phyloP scores from a whole-genome alignment of 2,797 vertebrate genomes.

The Prunella strophiata region DNA sequence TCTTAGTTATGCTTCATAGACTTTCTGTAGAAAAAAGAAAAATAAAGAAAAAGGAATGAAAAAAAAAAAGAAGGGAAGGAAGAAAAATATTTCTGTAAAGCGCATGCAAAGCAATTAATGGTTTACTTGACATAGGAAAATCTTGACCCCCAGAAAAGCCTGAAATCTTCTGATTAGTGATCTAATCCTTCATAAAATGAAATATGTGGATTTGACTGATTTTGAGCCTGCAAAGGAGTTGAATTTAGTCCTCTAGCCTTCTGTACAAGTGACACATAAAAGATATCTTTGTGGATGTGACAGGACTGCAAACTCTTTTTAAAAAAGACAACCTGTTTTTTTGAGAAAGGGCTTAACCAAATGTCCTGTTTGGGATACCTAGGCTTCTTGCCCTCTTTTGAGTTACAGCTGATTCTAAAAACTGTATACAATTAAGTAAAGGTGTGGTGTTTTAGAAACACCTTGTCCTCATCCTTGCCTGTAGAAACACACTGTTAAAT shows the following conservation, averaged over 20 bases:
- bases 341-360: neutral
- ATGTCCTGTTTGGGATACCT: neutral
- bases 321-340: neutral
- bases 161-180: neutral
- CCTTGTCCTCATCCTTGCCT: neutral
- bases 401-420: neutral
- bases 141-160: neutral
- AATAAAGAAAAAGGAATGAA: accelerated
- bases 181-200: neutral
- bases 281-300: neutral
- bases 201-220: neutral
- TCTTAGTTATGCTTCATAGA: neutral
- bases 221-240: neutral
- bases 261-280: neutral
- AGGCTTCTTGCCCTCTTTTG: neutral
- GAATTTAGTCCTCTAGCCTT: neutral
- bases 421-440: neutral
- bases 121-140: neutral
- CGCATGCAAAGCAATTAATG: neutral
- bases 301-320: neutral
- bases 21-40: neutral
- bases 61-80: accelerated
- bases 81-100: neutral
- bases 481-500: neutral
- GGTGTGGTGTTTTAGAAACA: neutral